These are phyloP conservation scores for Diadegma fenestrale DNA, from an alignment of 2,888 invertebrate species.

Conservation along the genomic window DNA sequence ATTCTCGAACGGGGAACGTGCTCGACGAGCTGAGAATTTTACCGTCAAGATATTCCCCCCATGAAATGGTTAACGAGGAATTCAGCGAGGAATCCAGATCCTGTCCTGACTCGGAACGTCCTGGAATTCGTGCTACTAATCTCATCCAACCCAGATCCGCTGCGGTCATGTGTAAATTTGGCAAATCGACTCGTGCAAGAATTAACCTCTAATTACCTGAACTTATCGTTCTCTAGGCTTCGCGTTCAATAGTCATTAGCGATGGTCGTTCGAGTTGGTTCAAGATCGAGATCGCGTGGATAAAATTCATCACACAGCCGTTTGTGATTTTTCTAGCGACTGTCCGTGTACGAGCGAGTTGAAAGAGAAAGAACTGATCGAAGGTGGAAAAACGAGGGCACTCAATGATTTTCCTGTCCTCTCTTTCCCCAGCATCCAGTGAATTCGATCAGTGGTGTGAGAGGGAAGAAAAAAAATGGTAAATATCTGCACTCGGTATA, in stretches of 20 bases:
- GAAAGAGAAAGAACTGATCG: background rate
- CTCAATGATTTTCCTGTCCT: constrained; percentile 11
- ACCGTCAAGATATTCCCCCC: constrained; percentile 24
- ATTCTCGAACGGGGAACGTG: background rate
- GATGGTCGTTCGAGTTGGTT: background rate
- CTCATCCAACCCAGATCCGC: background rate
- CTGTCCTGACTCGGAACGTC: constrained; percentile 65
- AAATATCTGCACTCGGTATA: constrained; percentile 60
- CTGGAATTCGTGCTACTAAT: constrained; percentile 73
- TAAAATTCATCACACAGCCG: background rate
- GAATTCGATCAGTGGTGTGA: background rate
- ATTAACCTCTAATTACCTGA: background rate
- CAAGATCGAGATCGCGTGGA: background rate
- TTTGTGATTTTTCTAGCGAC: background rate
- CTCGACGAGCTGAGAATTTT: constrained; percentile 41
- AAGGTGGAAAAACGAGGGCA: background rate
- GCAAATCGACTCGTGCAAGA: background rate
- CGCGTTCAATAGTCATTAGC: background rate
- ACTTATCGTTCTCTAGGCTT: background rate
- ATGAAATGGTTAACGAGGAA: constrained; percentile 53
- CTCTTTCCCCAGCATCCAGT: background rate
- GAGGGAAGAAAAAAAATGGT: constrained; percentile 46
- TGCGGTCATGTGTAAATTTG: constrained; percentile 31
- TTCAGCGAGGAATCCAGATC: constrained; percentile 75
- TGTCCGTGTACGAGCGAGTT: background rate